phyloP scores from a whole-genome alignment of 2,888 invertebrate genomes.

The Leucozona laternaria region DNA sequence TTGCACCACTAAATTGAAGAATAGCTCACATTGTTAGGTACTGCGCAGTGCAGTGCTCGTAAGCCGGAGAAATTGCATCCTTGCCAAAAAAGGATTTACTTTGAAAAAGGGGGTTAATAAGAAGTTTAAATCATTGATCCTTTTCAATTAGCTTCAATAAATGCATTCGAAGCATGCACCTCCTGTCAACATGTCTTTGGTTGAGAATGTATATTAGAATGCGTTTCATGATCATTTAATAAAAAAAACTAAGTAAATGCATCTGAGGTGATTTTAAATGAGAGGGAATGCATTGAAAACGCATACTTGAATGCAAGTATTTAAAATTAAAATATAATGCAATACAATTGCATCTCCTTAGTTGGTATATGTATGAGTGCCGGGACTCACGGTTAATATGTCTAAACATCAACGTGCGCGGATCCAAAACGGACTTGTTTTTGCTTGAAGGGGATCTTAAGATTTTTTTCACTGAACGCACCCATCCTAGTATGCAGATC shows the following conservation, averaged over 20 bases:
- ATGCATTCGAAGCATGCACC: conserved; percentile 13
- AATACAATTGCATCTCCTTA: not conserved
- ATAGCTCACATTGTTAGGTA: conserved; percentile 6
- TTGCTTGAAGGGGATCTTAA: no score
- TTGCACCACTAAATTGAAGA: conserved; percentile 23
- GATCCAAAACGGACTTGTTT: no score
- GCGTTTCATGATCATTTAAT: not conserved
- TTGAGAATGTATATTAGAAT: conserved; percentile 6
- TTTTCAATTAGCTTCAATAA: conserved; percentile 29
- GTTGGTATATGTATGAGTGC: no score
- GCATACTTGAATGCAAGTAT: not conserved
- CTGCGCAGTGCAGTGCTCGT: conserved; percentile 12
- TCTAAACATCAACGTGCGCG: no score
- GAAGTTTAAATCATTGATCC: conserved; percentile 46
- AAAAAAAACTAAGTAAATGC: not conserved
- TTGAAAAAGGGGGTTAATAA: conserved; percentile 34
- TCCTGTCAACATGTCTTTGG: conserved; percentile 14
- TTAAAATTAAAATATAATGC: not conserved
- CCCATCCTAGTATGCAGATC: no score
- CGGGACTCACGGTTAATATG: no score
- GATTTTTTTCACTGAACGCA: no score
- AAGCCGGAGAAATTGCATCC: not conserved
- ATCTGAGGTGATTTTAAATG: not conserved
- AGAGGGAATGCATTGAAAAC: not conserved
- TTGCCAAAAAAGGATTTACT: not conserved